phyloP scores from a whole-genome alignment of 2,113 vertebrate genomes.

The Cyprinus carpio region DNA sequence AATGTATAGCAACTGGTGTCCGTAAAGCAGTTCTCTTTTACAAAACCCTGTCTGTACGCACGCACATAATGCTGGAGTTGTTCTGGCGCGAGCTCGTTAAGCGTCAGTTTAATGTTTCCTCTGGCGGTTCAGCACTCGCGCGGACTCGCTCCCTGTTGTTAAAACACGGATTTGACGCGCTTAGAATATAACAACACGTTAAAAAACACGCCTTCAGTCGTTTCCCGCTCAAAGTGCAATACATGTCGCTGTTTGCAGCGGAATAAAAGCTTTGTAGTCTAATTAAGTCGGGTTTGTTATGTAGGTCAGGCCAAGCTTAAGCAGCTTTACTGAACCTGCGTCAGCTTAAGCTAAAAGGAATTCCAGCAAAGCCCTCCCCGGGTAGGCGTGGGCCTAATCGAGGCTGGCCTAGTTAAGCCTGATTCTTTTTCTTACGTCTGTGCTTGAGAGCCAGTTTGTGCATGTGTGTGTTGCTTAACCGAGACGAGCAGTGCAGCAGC shows the following conservation, averaged over 20 bases:
- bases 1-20: slow-evolving; percentile 68
- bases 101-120: neutral
- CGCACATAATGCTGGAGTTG: neutral
- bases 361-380: slow-evolving; percentile 98
- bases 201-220: neutral
- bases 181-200: neutral
- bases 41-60: neutral
- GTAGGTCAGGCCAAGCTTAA: slow-evolving; percentile 99
- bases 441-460: slow-evolving; percentile 65
- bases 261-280: slow-evolving; percentile 39
- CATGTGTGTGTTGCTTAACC: slow-evolving; percentile 75
- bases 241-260: neutral
- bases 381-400: slow-evolving; percentile 99
- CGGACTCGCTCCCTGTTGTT: neutral
- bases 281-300: slow-evolving; percentile 74
- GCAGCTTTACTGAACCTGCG: slow-evolving; percentile 98
- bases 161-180: neutral
- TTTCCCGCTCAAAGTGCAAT: neutral
- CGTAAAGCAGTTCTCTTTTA: neutral
- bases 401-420: slow-evolving; percentile 99
- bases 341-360: slow-evolving; percentile 99
- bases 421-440: slow-evolving; percentile 86
- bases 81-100: neutral
- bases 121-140: neutral
- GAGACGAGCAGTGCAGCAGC: slow-evolving; percentile 64